These are phyloP conservation scores for Sceloporus undulatus DNA, from an alignment of 2,113 vertebrate genomes.

Conservation along the genomic window DNA sequence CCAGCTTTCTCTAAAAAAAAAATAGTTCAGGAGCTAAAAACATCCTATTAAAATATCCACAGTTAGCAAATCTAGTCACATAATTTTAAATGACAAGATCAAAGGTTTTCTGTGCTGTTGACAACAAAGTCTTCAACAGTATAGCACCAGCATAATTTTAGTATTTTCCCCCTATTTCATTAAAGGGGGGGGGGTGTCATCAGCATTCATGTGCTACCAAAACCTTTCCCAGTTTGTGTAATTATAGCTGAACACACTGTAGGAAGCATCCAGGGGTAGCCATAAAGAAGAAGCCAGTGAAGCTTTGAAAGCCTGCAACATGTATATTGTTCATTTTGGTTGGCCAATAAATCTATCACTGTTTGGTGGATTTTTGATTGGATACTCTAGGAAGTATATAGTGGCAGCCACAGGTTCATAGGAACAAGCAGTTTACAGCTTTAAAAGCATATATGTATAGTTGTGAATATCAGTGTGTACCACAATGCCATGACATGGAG, in stretches of 20 bases:
- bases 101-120: constrained; percentile 12
- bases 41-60: neutral
- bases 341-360: too few species aligned
- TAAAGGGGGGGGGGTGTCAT: constrained; percentile 1
- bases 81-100: constrained; percentile 5
- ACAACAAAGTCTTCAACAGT: neutral
- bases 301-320: neutral
- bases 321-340: too few species aligned
- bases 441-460: neutral
- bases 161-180: neutral
- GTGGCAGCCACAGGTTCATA: too few species aligned
- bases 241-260: neutral
- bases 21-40: neutral
- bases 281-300: neutral
- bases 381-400: too few species aligned
- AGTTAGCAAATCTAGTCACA: neutral
- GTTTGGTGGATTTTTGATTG: too few species aligned
- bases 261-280: neutral
- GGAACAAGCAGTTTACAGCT: neutral
- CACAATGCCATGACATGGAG: neutral
- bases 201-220: neutral
- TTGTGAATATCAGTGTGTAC: neutral
- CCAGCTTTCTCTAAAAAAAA: neutral
- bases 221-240: neutral
- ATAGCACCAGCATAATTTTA: neutral